Evolutionary conservation across 1,140 invertebrate species (phyloP), one percentile per base, ranked within the genome.

Genomic region (Melipona quadrifasciata): DNA sequence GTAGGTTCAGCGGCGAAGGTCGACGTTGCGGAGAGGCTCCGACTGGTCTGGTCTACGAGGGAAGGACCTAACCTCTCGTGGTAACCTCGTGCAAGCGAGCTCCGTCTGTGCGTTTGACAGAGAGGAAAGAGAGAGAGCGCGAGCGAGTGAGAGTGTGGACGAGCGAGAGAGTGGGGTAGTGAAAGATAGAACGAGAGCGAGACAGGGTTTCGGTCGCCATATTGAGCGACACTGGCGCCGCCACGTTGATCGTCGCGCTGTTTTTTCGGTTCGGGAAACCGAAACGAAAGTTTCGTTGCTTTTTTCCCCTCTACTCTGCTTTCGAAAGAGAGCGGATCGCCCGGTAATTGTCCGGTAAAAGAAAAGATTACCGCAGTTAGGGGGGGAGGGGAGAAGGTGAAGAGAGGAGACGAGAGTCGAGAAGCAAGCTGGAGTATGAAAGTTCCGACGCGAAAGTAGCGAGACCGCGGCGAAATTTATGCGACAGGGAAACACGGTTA

Each of bases 1-100:
- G 77, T 80, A 80, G 71, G 76, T 79, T 47, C 84, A 64, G 24
- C 82, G 79, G 61, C 47, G 71, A 71, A 79, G 61, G 57, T 79
- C 83, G 70, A 21, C 71, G 47, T 31, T 31, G 55, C n/a, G n/a
- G 31, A 53, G 47, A 27, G 77, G 2, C 12, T 58, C n/a, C 71
- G 27, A 51, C 76, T 47, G 39, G 67, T 68, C 27, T 73, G 39
- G 61, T 75, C 79, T 76, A 57, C 75, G 82, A 81, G 65, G 82
- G 82, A 80, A 85, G 74, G 76, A 89, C 78, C 85, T 89, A 89
- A 89, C 88, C 87, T 89, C 73, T 80, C 78, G 81, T 72, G 85
- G 87, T 86, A 80, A 89, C 87, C 88, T 87, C 81, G 88, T 84
- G 87, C 81, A 74, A 89, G 65, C 51, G 57, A 72, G 64, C 75